These are phyloP conservation scores for Amphimedon queenslandica DNA, from an alignment of 37 sponge, comb jelly and placozoan species.

Conservation along the genomic window DNA sequence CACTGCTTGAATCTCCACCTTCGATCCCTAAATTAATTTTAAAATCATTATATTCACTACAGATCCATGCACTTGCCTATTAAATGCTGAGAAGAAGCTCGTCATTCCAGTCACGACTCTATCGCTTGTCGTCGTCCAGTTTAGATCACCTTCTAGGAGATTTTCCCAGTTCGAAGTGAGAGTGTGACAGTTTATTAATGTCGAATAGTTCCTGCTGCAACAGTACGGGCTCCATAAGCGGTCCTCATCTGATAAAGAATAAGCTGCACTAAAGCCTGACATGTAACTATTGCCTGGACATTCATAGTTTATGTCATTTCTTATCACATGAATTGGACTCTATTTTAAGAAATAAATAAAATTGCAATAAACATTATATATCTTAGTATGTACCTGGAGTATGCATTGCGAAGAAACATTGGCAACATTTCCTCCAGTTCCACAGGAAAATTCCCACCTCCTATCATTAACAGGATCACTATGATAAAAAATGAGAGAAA, in stretches of 20 bases:
- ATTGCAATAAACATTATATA: too few relatives aligned
- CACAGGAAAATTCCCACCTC: slow-evolving; percentile 61
- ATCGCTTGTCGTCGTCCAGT: slow-evolving; percentile 22
- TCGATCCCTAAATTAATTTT: slow-evolving; percentile 68
- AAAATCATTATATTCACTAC: not conserved
- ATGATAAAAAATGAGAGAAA: not conserved
- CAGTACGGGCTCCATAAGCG: slow-evolving; percentile 69
- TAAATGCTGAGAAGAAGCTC: slow-evolving; percentile 45
- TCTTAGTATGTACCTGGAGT: slow-evolving; percentile 49
- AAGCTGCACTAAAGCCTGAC: slow-evolving; percentile 47
- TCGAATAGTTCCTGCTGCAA: slow-evolving; percentile 52
- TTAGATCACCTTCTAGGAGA: slow-evolving; percentile 26
- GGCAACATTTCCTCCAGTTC: slow-evolving; percentile 41
- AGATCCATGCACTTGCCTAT: slow-evolving; percentile 24
- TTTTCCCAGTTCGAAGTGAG: slow-evolving; percentile 41
- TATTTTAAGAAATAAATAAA: slow-evolving; percentile 4
- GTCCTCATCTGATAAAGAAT: slow-evolving; percentile 22
- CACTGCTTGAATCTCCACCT: slow-evolving; percentile 64
- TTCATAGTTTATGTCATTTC: slow-evolving; percentile 19
- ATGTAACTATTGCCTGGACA: slow-evolving; percentile 68
- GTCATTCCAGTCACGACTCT: slow-evolving; percentile 50
- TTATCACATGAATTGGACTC: slow-evolving; percentile 29
- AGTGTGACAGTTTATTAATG: slow-evolving; percentile 54
- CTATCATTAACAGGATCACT: slow-evolving; percentile 21
- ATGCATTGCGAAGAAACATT: slow-evolving; percentile 46